These are phyloP conservation scores for Tetrax tetrax DNA, from an alignment of 2,113 vertebrate species.

Conservation along the genomic window DNA sequence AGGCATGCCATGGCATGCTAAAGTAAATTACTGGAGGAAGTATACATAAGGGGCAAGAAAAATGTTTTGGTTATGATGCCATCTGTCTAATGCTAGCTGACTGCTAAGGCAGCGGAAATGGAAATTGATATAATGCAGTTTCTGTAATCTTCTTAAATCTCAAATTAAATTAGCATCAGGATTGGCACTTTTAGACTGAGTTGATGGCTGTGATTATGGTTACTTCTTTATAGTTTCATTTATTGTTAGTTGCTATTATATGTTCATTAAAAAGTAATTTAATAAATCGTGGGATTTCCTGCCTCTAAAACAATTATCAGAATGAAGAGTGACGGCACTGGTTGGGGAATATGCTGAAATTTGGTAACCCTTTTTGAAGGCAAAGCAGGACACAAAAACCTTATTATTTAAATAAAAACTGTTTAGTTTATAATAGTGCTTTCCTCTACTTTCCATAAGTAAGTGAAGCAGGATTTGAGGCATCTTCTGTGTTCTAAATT, in stretches of 20 bases:
- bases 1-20: neutral
- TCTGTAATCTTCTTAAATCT: conserved; percentile 6
- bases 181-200: conserved; percentile 9
- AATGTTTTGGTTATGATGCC: neutral
- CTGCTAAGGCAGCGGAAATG: neutral
- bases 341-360: neutral
- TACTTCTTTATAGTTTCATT: conserved; percentile 29
- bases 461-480: neutral
- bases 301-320: conserved; percentile 13
- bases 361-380: neutral
- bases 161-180: conserved; percentile 31
- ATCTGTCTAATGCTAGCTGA: neutral
- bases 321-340: neutral
- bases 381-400: neutral
- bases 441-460: neutral
- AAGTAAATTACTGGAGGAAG: neutral
- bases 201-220: neutral
- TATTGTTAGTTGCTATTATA: conserved; percentile 13
- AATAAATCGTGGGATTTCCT: conserved; percentile 7
- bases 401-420: neutral
- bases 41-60: neutral
- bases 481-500: neutral
- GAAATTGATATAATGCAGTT: conserved; percentile 9
- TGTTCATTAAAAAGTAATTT: conserved; percentile 39
- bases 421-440: neutral